Evolutionary conservation across 2,888 invertebrate genomes (phyloP).

Genomic region (Drosophila melanosoma): DNA sequence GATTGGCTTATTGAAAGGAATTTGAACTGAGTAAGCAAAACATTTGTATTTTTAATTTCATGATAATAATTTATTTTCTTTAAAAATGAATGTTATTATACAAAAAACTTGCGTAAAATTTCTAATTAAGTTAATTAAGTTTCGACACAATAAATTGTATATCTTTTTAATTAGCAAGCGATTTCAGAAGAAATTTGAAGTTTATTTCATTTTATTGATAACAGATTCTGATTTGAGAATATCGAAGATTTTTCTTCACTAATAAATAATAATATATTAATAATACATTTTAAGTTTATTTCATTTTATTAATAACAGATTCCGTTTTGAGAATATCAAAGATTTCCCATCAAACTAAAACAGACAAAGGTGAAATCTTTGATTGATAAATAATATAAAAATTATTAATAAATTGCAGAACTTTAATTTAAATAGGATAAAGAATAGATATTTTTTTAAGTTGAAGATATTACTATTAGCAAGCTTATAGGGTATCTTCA

Average conservation of each 20-base stretch:
- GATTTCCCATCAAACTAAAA: background rate
- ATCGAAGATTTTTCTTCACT: background rate
- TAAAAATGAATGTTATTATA: background rate
- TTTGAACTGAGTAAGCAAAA: background rate
- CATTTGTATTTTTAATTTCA: background rate
- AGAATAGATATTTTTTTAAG: background rate
- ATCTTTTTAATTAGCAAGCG: background rate
- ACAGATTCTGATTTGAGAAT: background rate
- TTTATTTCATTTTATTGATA: background rate
- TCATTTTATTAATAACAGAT: background rate
- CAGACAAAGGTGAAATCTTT: background rate
- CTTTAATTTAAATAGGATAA: background rate
- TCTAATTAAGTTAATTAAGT: background rate
- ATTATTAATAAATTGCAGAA: background rate
- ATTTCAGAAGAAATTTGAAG: too few species aligned
- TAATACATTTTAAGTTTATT: background rate
- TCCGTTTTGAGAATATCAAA: background rate
- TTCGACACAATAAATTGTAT: background rate
- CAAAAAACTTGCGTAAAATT: background rate
- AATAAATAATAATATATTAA: background rate
- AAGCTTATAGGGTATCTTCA: background rate
- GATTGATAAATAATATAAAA: background rate
- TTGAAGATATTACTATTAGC: too few species aligned
- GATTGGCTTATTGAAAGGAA: background rate
- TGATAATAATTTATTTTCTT: background rate